Base-by-base conservation (phyloP, 2,113 vertebrate species). In the Diglossa brunneiventris region DNA sequence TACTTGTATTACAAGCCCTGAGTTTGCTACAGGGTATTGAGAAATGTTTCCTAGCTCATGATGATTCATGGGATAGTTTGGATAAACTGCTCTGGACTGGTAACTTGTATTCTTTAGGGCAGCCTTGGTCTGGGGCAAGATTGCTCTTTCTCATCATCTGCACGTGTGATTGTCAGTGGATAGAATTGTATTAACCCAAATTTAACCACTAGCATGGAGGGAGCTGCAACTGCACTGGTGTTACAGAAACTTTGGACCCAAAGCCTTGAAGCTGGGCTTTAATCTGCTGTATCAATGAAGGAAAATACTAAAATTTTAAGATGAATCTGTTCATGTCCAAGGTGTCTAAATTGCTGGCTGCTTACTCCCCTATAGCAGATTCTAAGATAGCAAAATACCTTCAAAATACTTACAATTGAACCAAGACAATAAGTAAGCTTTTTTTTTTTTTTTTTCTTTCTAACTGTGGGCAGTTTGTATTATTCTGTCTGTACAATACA, bases 11-110 rank as follows among this genome's bases (percentile, higher is more conserved):
- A 56, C 61, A 55, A 84, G 70, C 59, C 70, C 26, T 11, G 26
- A 56, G 72, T 89, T 94, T 94, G 88, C 96, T 79, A 64, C 66
- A 24, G 94, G 62, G 85, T 58, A 55, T 41, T 92, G 59, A 68
- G 75, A 85, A 91, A 73, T 66, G 31, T 76, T 87, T 41, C 2
- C 4, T 37, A 30, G 53, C 28, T 91, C 69, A 11, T 3, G 31
- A 37, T 91, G 87, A 82, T 92, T 83, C 72, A 77, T 89, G 70
- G 66, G 44, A 53, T 91, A 49, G 70, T 78, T 85, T 61, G 61
- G 75, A 20, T 50, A 22, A 90, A 72, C 30, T 79, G 33, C n/a
- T 64, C 66, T 52, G 46, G 52, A 37, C 41, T 58, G 58, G 58
- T 44, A 49, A 72, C 70, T 52, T 89, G 52, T 56, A 31, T 72